Base-by-base conservation (phyloP, 1,140 invertebrate species). In the Dendroctonus ponderosae region DNA sequence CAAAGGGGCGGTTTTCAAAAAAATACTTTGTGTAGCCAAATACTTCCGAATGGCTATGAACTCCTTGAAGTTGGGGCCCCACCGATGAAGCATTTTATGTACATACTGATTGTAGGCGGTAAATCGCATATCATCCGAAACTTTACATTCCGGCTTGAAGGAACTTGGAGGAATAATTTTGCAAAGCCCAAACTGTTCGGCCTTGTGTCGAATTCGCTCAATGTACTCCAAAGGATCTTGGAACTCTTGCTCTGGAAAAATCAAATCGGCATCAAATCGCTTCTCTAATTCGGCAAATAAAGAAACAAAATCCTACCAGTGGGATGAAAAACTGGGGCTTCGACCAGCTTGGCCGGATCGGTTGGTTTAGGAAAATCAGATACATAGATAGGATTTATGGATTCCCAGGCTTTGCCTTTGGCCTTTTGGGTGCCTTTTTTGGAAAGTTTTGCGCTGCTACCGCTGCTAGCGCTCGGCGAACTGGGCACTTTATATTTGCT, bases 31-130 rank as follows among this genome's bases (percentile, higher is more conserved):
- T 2, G 89, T 89, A 0, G 87, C 83, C 57, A 96, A 80, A 80
- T 93, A 90, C 73, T 92, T 90, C 71, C 88, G 89, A 41, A 97
- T 95, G 11, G 92, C 92, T 75, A 89, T 88, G 76, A 94, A 84
- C 79, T 96, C 91, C 68, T 90, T 88, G 0, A 91, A 88, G 78
- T 92, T 94, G 0, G 92, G 89, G 0, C 94, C 94, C 93, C 93
- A 97, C 5, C 94, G 85, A 70, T 90, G 85, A 67, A 91, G 84
- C 87, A 97, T 89, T 71, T 93, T 92, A 74, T 95, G 90, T 15
- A 96, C 87, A 72, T 96, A 96, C 74, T 97, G 95, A 79, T 95
- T 94, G 60, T 94, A 91, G 0, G 91, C 91, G 0, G 89, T 92
- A 50, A 79, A 79, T 8, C 77, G 74, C 97, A 97, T 57, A 90